These are phyloP conservation scores for Rotaria socialis DNA, from an alignment of 2,888 invertebrate species.

Conservation along the genomic window DNA sequence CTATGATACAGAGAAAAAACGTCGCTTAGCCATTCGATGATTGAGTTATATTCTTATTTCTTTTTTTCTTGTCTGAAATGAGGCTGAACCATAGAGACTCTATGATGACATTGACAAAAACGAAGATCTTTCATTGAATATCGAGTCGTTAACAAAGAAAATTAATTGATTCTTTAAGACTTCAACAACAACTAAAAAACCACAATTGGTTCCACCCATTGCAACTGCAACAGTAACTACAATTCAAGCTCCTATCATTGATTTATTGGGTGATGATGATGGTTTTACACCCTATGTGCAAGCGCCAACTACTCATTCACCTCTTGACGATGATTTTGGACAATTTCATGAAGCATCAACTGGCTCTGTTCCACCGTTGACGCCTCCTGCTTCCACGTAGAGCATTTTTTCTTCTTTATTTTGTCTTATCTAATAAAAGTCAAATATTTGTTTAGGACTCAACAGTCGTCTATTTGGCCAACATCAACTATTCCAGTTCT, in stretches of 20 bases:
- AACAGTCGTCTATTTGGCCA: neutral
- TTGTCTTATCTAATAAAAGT: neutral
- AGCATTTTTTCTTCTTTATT: neutral
- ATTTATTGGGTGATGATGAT: slow-evolving; percentile 10
- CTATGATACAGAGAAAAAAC: no score
- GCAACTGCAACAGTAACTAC: neutral
- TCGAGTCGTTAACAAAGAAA: neutral
- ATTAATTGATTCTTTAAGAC: neutral
- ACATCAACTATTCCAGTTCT: neutral
- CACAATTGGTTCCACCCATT: neutral
- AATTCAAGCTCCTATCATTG: neutral
- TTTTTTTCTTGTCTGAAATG: no score
- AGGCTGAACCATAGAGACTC: neutral
- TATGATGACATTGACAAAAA: neutral
- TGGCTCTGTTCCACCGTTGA: neutral
- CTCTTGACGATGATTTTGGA: slow-evolving; percentile 35
- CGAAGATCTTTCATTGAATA: neutral
- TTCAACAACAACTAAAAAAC: neutral
- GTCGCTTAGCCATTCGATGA: no score
- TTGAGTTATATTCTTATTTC: no score
- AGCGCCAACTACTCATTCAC: neutral
- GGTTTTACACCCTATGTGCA: neutral
- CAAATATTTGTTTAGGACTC: neutral
- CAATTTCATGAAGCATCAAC: slow-evolving; percentile 7
- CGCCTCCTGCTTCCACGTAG: neutral